phyloP scores from a whole-genome alignment of 2,888 invertebrate genomes.

The Tetheella fluctuosa region DNA sequence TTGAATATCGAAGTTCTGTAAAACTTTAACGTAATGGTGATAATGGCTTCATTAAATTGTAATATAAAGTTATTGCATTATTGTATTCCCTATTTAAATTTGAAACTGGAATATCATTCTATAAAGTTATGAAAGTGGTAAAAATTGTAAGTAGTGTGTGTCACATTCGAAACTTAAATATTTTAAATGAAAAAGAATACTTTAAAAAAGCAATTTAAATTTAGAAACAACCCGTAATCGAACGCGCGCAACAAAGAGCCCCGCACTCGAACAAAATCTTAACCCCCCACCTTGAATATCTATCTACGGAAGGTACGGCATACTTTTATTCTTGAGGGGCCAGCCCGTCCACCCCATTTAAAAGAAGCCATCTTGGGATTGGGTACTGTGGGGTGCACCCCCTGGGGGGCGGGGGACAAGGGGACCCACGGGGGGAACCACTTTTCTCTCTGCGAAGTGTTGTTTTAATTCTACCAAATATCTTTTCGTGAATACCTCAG shows the following conservation, averaged over 20 bases:
- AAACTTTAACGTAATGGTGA: conserved; percentile 13
- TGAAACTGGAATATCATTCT: too few relatives aligned
- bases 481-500: conserved; percentile 82
- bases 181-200: conserved; percentile 35
- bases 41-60: conserved; percentile 33
- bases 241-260: conserved; percentile 54
- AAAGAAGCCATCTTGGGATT: conserved; percentile 84
- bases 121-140: too few relatives aligned
- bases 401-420: conserved; percentile 44
- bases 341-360: conserved; percentile 80
- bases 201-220: conserved; percentile 72
- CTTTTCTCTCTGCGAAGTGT: conserved; percentile 80
- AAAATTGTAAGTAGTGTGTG: too few relatives aligned
- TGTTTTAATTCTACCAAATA: conserved; percentile 84
- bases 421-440: conserved; percentile 63
- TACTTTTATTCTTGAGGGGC: conserved; percentile 82
- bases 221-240: conserved; percentile 64
- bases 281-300: conserved; percentile 68
- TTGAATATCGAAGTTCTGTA: conserved; percentile 38
- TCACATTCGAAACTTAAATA: conserved; percentile 9
- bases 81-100: background rate
- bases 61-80: conserved; percentile 14
- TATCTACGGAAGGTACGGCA: conserved; percentile 74
- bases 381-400: conserved; percentile 55
- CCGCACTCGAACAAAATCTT: conserved; percentile 43